phyloP scores from a whole-genome alignment of 1,140 invertebrate species.

The Meloidogyne hapla region DNA sequence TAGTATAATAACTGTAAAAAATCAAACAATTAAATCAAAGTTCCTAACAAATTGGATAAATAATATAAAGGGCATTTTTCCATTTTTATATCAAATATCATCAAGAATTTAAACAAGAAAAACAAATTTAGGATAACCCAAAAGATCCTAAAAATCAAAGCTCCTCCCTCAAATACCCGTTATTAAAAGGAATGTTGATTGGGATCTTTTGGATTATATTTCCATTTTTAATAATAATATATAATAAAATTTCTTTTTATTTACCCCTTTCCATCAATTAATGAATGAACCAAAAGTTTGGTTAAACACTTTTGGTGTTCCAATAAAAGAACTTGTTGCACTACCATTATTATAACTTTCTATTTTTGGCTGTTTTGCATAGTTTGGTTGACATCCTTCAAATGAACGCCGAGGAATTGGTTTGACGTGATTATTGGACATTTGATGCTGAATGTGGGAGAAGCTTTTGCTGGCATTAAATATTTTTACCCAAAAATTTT shows the following conservation, averaged over 20 bases:
- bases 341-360: constrained; percentile 9
- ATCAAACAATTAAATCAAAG: background rate
- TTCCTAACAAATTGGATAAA: constrained; percentile 1
- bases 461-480: background rate
- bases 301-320: constrained; percentile 16
- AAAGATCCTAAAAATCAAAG: too few relatives aligned
- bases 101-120: background rate
- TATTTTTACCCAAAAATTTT: background rate
- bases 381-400: constrained; percentile 4
- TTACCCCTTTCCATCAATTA: background rate
- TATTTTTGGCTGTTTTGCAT: constrained; percentile 11
- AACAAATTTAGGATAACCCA: background rate
- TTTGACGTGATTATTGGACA: background rate
- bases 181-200: too few relatives aligned
- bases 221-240: too few relatives aligned
- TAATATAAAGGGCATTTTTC: background rate
- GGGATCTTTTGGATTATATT: too few relatives aligned
- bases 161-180: too few relatives aligned
- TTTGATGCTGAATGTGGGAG: background rate
- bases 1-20: too few relatives aligned
- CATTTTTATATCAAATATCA: too few relatives aligned
- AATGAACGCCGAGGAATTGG: constrained; percentile 4
- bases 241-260: too few relatives aligned
- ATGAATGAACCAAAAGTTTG: constrained; percentile 17
- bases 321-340: background rate